phyloP scores from a whole-genome alignment of 2,797 vertebrate genomes.

The Notoglanidium macrostoma region DNA sequence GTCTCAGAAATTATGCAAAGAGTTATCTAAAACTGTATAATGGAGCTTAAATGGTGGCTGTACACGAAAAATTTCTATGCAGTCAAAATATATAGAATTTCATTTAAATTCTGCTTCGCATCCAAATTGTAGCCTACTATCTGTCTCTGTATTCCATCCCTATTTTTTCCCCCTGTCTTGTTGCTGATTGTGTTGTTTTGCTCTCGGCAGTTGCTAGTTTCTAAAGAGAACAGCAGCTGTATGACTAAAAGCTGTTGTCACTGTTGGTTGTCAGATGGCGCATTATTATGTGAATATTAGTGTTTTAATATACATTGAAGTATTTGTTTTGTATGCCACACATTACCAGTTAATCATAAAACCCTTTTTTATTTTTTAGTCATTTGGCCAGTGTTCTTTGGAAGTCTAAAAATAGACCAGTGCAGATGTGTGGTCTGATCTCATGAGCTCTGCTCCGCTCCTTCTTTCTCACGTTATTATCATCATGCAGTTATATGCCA shows the following conservation, averaged over 20 bases:
- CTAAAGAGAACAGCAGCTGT: neutral
- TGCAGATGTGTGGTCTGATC: neutral
- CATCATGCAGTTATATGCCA: neutral
- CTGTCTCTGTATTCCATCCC: neutral
- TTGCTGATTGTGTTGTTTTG: neutral
- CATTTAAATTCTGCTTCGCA: neutral
- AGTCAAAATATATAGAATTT: neutral
- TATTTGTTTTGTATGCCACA: neutral
- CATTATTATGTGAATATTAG: neutral
- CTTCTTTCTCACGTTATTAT: neutral
- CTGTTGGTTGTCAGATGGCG: neutral
- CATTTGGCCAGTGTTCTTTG: neutral
- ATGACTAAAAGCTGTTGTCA: neutral
- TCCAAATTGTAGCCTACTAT: neutral
- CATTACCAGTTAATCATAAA: neutral
- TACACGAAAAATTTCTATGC: neutral
- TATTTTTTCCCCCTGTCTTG: neutral
- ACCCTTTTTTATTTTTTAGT: neutral
- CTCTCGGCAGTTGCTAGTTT: neutral
- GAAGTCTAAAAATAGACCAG: neutral
- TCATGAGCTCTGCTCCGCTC: neutral
- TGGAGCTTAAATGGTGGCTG: neutral
- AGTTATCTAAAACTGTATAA: neutral
- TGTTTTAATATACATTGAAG: neutral
- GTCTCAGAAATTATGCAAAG: neutral